Base-by-base conservation (phyloP, 2,113 vertebrate genomes). In the Sorex araneus region DNA sequence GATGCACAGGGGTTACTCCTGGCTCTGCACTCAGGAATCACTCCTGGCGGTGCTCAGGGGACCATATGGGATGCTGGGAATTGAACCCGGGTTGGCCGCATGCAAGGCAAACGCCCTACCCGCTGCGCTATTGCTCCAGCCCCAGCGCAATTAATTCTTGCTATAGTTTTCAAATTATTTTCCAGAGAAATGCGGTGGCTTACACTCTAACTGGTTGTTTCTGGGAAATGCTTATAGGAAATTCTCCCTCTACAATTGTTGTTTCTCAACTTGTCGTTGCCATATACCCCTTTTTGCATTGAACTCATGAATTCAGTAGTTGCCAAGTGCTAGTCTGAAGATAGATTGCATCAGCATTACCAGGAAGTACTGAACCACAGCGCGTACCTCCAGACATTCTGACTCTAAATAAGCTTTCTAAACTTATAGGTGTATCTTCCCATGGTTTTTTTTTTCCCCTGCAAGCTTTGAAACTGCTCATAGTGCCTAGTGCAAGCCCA, bases 161-260 rank as follows among this genome's bases (percentile, higher is more conserved):
- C 16, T 64, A 19, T n/a, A 23, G 40, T 73, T 81, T 64, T 40
- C 67, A 12, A 50, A 13, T 87, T 81, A 63, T 60, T 75, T 88
- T 76, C 66, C 12, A 25, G n/a, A 83, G 8, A 15, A 27, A 1
- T 88, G 19, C 13, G 30, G 32, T 45, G 71, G 76, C 16, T 36
- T 43, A 84, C 77, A 11, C 54, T 8, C 64, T 70, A n/a, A 12
- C 64, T 25, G 77, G 64, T 57, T 84, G 6, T 18, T 54, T 64
- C 23, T 28, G 25, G 25, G 23, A 82, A 70, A 85, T 63, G 75
- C 85, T 92, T 69, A n/a, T 47, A 75, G 80, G 76, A 50, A 47
- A 34, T 32, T 34, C 12, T 57, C 34, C 73, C 84, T 43, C 47
- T 36, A 28, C 27, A 15, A 12, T 25, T 69, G 54, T 40, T 70